Conservation (phyloP, 1,140 invertebrate genomes). For the Apolygus lucorum region DNA sequence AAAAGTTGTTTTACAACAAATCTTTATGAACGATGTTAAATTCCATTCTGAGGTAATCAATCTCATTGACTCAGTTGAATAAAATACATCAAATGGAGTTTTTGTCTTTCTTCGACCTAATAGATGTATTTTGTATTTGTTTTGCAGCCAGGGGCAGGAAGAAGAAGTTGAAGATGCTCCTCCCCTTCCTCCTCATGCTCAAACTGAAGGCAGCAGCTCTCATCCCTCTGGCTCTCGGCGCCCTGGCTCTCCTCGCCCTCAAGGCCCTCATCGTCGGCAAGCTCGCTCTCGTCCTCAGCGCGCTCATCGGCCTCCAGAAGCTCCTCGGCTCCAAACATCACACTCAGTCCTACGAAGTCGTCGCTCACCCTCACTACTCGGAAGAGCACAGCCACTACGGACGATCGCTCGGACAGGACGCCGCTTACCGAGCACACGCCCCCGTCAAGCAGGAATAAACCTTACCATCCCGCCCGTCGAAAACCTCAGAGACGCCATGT, state of each 20-base stretch:
- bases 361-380: slow-evolving; percentile 54
- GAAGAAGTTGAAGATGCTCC: slow-evolving; percentile 54
- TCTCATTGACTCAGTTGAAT: no score
- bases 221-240: slow-evolving; percentile 64
- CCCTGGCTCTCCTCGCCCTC: slow-evolving; percentile 67
- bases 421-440: slow-evolving; percentile 53
- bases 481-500: slow-evolving; percentile 12
- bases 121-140: slow-evolving; percentile 21
- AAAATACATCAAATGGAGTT: no score
- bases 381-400: slow-evolving; percentile 51
- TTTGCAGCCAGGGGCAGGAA: slow-evolving; percentile 45
- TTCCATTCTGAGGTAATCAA: no score
- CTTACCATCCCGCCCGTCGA: neutral
- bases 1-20: no score
- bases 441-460: slow-evolving; percentile 22
- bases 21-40: no score
- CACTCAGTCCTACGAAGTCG: slow-evolving; percentile 61
- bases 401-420: slow-evolving; percentile 46
- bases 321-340: slow-evolving; percentile 55
- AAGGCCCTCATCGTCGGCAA: slow-evolving; percentile 74
- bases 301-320: slow-evolving; percentile 68
- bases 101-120: no score
- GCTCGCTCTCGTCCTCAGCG: slow-evolving; percentile 63
- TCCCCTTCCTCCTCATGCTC: slow-evolving; percentile 61
- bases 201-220: slow-evolving; percentile 69